phyloP scores from a whole-genome alignment of 2,888 invertebrate species.

The Gonocerus acuteangulatus region DNA sequence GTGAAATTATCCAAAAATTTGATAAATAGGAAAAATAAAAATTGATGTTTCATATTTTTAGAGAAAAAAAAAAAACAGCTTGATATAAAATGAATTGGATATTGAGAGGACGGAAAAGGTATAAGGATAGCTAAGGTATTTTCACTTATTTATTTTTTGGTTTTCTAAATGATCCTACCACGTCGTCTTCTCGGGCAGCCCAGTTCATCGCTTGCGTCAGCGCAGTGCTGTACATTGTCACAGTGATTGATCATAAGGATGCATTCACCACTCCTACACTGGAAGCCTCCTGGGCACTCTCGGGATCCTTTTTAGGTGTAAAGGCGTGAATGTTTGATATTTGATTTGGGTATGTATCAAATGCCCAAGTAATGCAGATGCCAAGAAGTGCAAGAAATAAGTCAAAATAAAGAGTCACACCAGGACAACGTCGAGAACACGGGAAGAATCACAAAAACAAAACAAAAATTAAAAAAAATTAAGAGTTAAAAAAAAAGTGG shows the following conservation, averaged over 20 bases:
- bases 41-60: no score
- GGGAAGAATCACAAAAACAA: conserved; percentile 24
- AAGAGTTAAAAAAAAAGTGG: conserved; percentile 18
- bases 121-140: no score
- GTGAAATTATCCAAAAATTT: no score
- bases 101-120: no score
- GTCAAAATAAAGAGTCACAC: conserved; percentile 19
- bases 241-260: conserved; percentile 52
- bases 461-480: conserved; percentile 20
- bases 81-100: not conserved
- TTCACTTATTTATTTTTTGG: no score
- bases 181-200: conserved; percentile 50
- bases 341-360: conserved; percentile 3
- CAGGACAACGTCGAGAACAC: conserved; percentile 14
- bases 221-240: conserved; percentile 55
- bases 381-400: conserved; percentile 18
- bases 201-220: conserved; percentile 57
- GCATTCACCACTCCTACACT: conserved; percentile 51
- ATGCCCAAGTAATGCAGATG: not conserved
- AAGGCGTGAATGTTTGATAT: not conserved
- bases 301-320: conserved; percentile 1
- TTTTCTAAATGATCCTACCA: conserved; percentile 39
- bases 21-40: no score
- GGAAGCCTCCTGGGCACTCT: not conserved
- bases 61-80: not conserved